Evolutionary conservation across 1,140 invertebrate genomes (phyloP), one percentile per base, ranked within the genome.

Genomic region (Neotoxoptera formosana): DNA sequence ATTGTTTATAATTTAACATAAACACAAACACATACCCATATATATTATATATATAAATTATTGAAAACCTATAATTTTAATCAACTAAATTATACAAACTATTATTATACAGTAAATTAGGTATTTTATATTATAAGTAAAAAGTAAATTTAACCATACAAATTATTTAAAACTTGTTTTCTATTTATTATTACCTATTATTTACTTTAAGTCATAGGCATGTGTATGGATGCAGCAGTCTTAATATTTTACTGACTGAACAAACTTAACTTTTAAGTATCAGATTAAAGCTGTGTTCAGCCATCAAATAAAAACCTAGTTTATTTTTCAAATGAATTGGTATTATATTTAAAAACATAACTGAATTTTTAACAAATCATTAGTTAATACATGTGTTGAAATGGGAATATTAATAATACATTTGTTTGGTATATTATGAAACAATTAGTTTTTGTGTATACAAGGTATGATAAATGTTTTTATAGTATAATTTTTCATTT

Each of bases 81-180:
- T 87, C 11, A 30, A 14, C 41, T 87, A 51, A 48, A 51, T 87
- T 48, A 7, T 87, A 87, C 45, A 14, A 51, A 48, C 9, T 86
- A 86, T 86, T 86, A 86, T 47, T 86, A 86, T 86, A 45, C 36
- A 25, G 83, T 84, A 84, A 25, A 23, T 36, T 41, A 84, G 36
- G 41, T 84, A 36, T 41, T 84, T 84, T 83, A 83, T 84, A 3
- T 23, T 23, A 21, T 83, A 36, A 83, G 17, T 41, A 20, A 36
- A 83, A 21, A 83, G n/a, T 83, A 41, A 83, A 83, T 23, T 83
- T 83, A 83, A 67, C 30, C 17, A 67, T 67, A n/a, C 60, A n/a
- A 67, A 17, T n/a, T 67, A 67, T 67, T n/a, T 67, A 67, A 67
- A n/a, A 67, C 30, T 30, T 67, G 30, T n/a, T 67, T 67, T 67